These are phyloP conservation scores for Heterochromis multidens DNA, from an alignment of 2,113 vertebrate species.

Conservation along the genomic window DNA sequence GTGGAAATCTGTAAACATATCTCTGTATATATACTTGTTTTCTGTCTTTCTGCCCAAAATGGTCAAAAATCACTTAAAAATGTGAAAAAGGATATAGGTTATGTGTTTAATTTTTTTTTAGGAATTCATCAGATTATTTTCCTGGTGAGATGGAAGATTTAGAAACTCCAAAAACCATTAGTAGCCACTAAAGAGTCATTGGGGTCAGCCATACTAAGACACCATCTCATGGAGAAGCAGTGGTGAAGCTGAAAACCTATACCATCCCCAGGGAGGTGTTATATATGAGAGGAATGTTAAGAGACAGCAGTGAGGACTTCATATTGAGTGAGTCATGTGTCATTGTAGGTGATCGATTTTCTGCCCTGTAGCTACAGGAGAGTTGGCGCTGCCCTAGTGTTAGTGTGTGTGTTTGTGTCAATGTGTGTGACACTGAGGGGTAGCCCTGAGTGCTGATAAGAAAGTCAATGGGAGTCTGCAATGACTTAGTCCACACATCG, in stretches of 20 bases:
- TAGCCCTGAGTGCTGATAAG: slow-evolving; percentile 28
- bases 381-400: neutral
- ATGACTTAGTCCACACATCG: neutral
- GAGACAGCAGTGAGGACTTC: slow-evolving; percentile 2
- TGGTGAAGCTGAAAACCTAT: neutral
- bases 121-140: neutral
- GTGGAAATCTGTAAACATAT: too few species aligned
- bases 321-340: slow-evolving; percentile 3
- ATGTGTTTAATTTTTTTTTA: neutral
- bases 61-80: neutral
- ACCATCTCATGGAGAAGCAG: neutral
- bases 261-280: neutral
- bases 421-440: neutral
- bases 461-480: slow-evolving; percentile 12
- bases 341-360: slow-evolving; percentile 24
- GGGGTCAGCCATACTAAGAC: neutral
- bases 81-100: neutral
- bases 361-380: slow-evolving; percentile 10
- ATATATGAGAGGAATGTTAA: slow-evolving; percentile 4
- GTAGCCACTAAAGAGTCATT: neutral
- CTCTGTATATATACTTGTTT: too few species aligned
- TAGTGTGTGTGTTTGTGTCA: neutral
- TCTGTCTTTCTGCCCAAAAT: too few species aligned
- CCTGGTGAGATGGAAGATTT: neutral
- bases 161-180: neutral